Evolutionary conservation across 2,888 invertebrate species (phyloP), one percentile per base, ranked within the genome.

Genomic region (Empis stercorea): DNA sequence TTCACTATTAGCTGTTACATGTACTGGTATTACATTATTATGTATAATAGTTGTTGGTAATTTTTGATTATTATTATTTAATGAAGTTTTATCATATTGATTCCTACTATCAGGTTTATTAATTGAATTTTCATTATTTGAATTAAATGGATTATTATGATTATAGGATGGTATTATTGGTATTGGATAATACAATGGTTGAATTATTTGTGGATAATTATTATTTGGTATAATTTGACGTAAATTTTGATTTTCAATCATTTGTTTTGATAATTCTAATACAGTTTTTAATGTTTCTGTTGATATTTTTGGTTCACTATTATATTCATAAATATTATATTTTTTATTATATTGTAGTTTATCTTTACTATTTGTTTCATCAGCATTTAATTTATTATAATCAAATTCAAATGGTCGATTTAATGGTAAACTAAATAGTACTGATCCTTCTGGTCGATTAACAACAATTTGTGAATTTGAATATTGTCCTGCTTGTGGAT

Each of bases 261-360:
- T 65, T 55, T 70, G 68, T 48, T 70, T 67, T 1, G 69, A 70
- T 5, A 70, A 52, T 45, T 70, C 66, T 40, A 70, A 53, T 1
- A 70, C 64, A 0, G 68, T 70, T 51, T 66, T 68, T 3, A 70
- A 45, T 0, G 69, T 70, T 38, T 69, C 68, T 51, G 68, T 66
- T 0, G 70, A 65, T 4, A 70, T 64, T 46, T 65, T 63, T 1
- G 68, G 68, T n/a, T 54, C 52, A 15, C 30, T 30, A n/a, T 40
- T 11, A 32, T 61, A 57, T 16, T 59, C 56, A 16, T 55, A 55
- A 10, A 51, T 50, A n/a, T 37, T 30, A 41, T 57, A 57, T 40
- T 59, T 57, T 7, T 47, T 11, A 37, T 52, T 7, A 37, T 53
- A 45, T 52, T 41, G 36, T 52, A 58, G 9, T n/a, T 32, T 27